phyloP scores from a whole-genome alignment of 2,888 invertebrate genomes.

The Hoplodrina blanda region DNA sequence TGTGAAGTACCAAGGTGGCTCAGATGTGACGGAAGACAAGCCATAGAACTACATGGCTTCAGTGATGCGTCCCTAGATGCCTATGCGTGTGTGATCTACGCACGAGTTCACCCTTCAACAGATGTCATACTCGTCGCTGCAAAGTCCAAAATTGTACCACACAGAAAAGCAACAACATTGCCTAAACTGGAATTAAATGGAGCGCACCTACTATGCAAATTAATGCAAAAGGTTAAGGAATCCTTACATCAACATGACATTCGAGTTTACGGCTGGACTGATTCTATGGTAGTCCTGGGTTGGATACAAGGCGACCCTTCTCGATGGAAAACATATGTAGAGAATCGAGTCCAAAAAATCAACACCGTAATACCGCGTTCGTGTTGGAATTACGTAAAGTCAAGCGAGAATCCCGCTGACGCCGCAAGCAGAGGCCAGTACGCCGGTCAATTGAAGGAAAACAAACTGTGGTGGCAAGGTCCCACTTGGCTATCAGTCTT shows the following conservation, averaged over 20 bases:
- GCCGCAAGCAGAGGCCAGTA: no score
- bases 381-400: slow-evolving; percentile 8
- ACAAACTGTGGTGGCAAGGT: no score
- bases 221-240: neutral
- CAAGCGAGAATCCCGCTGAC: neutral
- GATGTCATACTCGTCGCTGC: slow-evolving; percentile 34
- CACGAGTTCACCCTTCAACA: neutral
- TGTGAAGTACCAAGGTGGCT: slow-evolving; percentile 16
- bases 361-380: neutral
- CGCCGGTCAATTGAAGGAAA: no score
- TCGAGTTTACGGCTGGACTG: slow-evolving; percentile 12
- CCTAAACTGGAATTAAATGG: slow-evolving; percentile 11
- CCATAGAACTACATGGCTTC: slow-evolving; percentile 10
- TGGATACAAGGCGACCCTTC: slow-evolving; percentile 6
- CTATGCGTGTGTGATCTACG: slow-evolving; percentile 19
- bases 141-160: slow-evolving; percentile 26
- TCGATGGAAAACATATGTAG: slow-evolving; percentile 3
- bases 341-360: neutral
- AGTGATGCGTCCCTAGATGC: slow-evolving; percentile 27
- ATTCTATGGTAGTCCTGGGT: slow-evolving; percentile 7
- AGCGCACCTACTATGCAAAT: neutral
- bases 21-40: neutral
- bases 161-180: slow-evolving; percentile 6
- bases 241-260: neutral
- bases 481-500: no score